Evolutionary conservation across 2,888 invertebrate species (phyloP).

Genomic region (Neoaliturus tenellus): DNA sequence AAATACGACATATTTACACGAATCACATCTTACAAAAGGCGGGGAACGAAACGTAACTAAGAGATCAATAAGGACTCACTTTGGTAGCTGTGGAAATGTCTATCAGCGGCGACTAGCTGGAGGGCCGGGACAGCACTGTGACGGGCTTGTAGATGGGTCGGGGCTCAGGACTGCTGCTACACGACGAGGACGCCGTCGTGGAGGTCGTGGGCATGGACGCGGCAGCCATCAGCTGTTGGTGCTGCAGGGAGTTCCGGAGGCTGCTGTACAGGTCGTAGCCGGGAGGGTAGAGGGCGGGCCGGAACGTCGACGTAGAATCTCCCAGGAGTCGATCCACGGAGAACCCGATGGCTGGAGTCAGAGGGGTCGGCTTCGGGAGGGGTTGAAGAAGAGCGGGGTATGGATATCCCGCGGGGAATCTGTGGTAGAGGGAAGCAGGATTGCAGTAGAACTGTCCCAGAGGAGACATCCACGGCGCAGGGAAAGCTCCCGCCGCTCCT

Average conservation of each 20-base stretch:
- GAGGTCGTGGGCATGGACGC: constrained; percentile 35
- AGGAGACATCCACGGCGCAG: constrained; percentile 71
- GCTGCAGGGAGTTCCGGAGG: constrained; percentile 70
- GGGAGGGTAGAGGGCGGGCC: constrained; percentile 64
- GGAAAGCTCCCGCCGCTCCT: constrained; percentile 71
- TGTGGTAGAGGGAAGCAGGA: constrained; percentile 64
- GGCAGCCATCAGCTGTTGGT: constrained; percentile 71
- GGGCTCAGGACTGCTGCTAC: constrained; percentile 47
- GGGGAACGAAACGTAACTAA: constrained; percentile 22
- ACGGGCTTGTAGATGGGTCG: constrained; percentile 63
- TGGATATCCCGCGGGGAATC: constrained; percentile 61
- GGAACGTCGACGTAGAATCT: constrained; percentile 53
- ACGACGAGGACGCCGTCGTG: constrained; percentile 49
- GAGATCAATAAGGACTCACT: constrained; percentile 48
- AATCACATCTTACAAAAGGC: constrained; percentile 18
- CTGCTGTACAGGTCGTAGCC: constrained; percentile 74
- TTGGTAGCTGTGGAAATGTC: constrained; percentile 9
- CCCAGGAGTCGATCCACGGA: constrained; percentile 73
- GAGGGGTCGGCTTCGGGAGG: constrained; percentile 72
- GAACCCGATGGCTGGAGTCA: constrained; percentile 73
- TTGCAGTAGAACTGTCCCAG: constrained; percentile 66
- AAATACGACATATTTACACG: background rate
- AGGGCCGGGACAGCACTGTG: constrained; percentile 61
- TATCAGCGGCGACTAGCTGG: constrained; percentile 33
- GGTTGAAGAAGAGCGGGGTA: constrained; percentile 69